These are phyloP conservation scores for Melinaea marsaeus DNA, from an alignment of 2,888 invertebrate species.

Conservation along the genomic window DNA sequence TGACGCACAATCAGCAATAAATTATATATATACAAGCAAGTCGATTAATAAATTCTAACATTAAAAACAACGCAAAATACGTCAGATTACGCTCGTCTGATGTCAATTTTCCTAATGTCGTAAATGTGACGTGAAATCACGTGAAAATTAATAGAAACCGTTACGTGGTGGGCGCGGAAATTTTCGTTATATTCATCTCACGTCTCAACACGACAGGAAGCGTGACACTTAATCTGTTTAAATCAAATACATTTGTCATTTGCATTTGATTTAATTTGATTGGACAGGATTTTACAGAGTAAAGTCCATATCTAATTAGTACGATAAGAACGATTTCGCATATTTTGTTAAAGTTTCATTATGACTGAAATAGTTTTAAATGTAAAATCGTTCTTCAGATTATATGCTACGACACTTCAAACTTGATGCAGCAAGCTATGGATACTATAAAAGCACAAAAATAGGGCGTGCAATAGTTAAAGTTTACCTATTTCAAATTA, in stretches of 20 bases:
- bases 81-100: neutral
- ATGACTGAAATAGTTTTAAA: slow-evolving; percentile 11
- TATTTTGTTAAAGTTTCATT: slow-evolving; percentile 1
- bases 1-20: too few species aligned
- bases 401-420: slow-evolving; percentile 37
- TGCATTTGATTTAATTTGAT: neutral
- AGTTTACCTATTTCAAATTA: slow-evolving; percentile 49
- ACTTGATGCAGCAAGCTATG: slow-evolving; percentile 77
- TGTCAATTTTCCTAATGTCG: slow-evolving; percentile 13
- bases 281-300: neutral
- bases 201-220: slow-evolving; percentile 9
- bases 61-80: too few species aligned
- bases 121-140: slow-evolving; percentile 16
- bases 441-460: slow-evolving; percentile 70
- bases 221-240: slow-evolving; percentile 12
- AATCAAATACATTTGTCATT: slow-evolving; percentile 1
- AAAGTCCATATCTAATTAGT: neutral
- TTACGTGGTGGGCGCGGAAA: slow-evolving; percentile 3
- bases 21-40: too few species aligned
- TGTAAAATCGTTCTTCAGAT: slow-evolving; percentile 46
- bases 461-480: slow-evolving; percentile 53
- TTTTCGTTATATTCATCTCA: slow-evolving; percentile 1
- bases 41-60: too few species aligned
- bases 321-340: slow-evolving; percentile 40
- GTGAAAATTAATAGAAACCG: slow-evolving; percentile 11